These are phyloP conservation scores for Cyprinella venusta DNA, from an alignment of 2,797 vertebrate genomes.

Conservation along the genomic window DNA sequence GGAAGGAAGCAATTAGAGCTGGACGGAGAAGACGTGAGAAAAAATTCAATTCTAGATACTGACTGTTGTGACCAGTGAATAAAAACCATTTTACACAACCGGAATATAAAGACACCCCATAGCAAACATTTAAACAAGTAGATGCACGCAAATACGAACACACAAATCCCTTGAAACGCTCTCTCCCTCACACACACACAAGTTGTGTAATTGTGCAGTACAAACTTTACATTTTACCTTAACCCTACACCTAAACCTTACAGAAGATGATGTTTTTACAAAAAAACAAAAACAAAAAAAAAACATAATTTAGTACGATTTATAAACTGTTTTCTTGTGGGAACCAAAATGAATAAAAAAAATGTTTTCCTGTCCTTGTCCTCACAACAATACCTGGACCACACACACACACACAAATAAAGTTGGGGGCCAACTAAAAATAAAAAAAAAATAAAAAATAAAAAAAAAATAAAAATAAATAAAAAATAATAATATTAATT, in stretches of 20 bases:
- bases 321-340: too few relatives aligned
- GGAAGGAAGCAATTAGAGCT: slow-evolving; percentile 59
- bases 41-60: slow-evolving; percentile 60
- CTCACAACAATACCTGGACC: too few relatives aligned
- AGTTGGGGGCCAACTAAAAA: background rate
- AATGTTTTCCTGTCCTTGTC: too few relatives aligned
- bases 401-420: background rate
- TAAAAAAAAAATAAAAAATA: too few relatives aligned
- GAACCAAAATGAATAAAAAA: too few relatives aligned
- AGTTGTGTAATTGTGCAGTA: background rate
- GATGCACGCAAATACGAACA: background rate
- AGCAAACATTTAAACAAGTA: background rate
- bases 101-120: slow-evolving; percentile 43
- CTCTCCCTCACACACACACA: background rate
- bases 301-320: too few relatives aligned
- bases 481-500: background rate
- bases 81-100: slow-evolving; percentile 35
- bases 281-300: too few relatives aligned
- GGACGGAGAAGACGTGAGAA: slow-evolving; percentile 54
- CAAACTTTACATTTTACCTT: background rate
- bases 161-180: background rate
- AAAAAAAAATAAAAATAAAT: too few relatives aligned
- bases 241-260: background rate
- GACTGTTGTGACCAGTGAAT: slow-evolving; percentile 55
- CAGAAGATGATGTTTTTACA: background rate